Evolutionary conservation across 2,888 invertebrate genomes (phyloP).

Genomic region (Emmelina monodactyla): DNA sequence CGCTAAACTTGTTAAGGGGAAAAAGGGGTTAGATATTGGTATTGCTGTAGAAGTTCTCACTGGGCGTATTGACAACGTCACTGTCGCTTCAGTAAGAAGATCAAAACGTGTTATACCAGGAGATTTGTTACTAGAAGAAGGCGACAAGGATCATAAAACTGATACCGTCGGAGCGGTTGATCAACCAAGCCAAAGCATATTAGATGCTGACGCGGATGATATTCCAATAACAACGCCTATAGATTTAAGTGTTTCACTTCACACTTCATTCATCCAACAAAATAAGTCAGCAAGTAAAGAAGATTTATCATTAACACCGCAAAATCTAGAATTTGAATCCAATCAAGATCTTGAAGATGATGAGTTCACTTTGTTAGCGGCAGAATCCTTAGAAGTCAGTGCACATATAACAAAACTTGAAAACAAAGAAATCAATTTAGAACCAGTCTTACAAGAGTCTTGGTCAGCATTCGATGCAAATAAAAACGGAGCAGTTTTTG

Average conservation of each 20-base stretch:
- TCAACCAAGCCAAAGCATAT: conserved; percentile 73
- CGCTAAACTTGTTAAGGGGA: conserved; percentile 70
- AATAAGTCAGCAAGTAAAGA: conserved; percentile 29
- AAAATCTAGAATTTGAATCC: not conserved
- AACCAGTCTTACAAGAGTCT: conserved; percentile 57
- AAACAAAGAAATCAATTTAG: conserved; percentile 39
- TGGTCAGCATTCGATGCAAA: conserved; percentile 74
- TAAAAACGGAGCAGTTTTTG: conserved; percentile 50
- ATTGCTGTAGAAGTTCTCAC: conserved; percentile 88
- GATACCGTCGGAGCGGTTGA: conserved; percentile 43
- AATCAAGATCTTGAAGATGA: conserved; percentile 66
- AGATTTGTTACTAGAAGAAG: conserved; percentile 73
- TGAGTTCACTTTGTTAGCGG: conserved; percentile 80
- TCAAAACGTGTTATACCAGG: conserved; percentile 69
- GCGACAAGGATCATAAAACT: conserved; percentile 34
- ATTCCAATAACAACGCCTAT: conserved; percentile 73
- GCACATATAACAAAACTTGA: conserved; percentile 54
- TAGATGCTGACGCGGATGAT: conserved; percentile 79
- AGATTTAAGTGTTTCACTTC: conserved; percentile 73
- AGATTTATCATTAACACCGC: conserved; percentile 11
- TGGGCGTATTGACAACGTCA: conserved; percentile 80
- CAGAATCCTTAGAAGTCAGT: conserved; percentile 74
- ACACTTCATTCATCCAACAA: conserved; percentile 59
- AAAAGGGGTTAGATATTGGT: conserved; percentile 83
- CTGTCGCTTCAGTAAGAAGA: conserved; percentile 64